Evolutionary conservation across 2,888 invertebrate species (phyloP).

Genomic region (Nomada flava): DNA sequence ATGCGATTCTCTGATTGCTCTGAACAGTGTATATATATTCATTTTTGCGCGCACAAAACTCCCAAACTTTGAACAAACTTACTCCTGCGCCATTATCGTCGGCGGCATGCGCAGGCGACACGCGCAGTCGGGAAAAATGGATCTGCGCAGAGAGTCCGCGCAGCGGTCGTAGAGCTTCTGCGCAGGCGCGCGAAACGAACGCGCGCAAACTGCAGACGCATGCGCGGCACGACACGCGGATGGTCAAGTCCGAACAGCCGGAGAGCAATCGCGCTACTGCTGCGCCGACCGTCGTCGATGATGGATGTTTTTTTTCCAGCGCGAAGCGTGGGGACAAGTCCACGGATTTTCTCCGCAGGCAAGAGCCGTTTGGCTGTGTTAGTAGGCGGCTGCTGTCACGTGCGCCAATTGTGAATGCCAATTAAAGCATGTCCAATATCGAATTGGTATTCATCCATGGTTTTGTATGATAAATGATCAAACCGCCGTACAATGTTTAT

Average conservation of each 20-base stretch:
- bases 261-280: slow-evolving; percentile 77
- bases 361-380: not conserved
- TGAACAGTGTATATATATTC: not conserved
- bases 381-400: not conserved
- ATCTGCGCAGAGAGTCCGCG: too few species aligned
- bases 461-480: not conserved
- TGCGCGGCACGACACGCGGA: slow-evolving; percentile 35
- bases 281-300: slow-evolving; percentile 59
- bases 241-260: slow-evolving; percentile 63
- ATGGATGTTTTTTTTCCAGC: slow-evolving; percentile 33
- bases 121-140: too few species aligned
- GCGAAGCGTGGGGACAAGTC: slow-evolving; percentile 2
- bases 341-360: not conserved
- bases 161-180: not conserved
- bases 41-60: not conserved
- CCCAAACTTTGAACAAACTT: slow-evolving; percentile 3
- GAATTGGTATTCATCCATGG: not conserved
- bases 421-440: not conserved
- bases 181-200: slow-evolving; percentile 13
- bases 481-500: not conserved
- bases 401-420: slow-evolving; percentile 15
- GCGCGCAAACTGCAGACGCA: slow-evolving; percentile 24
- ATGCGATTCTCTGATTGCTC: too few species aligned
- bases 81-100: not conserved
- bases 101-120: not conserved